Evolutionary conservation across 2,113 vertebrate genomes (phyloP), one percentile per base, ranked within the genome.

Genomic region (Hippopotamus amphibius): DNA sequence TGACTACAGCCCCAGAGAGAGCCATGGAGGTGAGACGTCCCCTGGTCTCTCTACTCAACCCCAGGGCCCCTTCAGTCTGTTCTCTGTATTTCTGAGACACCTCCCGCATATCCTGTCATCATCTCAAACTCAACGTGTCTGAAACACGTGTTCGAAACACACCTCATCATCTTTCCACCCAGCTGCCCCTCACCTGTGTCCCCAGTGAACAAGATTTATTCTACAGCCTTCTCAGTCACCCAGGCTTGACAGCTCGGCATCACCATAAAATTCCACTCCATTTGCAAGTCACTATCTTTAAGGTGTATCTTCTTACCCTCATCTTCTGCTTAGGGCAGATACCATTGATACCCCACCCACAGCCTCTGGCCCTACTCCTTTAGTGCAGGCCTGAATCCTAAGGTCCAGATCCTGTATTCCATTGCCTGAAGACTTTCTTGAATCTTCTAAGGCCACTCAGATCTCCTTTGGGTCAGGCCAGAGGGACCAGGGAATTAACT

Each of bases 271-370:
- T 41, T 12, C 48, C 41, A 28, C 41, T 43, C 33, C n/a, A 9
- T 50, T 26, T 61, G 19, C 33, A 59, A 82, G 4, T 37, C 5
- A 7, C 74, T 55, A 7, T 37, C 84, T 72, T 33, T 30, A 48
- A 81, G 19, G 2, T n/a, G 6, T 16, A 59, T 55, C 24, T 71
- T 37, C 24, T 81, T 1, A 4, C 22, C 57, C 43, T 13, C 41
- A 4, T 8, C 6, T 19, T n/a, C 7, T 6, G 16, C 26, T 9
- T 43, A 15, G 13, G 26, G 8, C n/a, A 26, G 33, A 33, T 4
- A 1, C n/a, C 2, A 0, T 3, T 4, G 0, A 5, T 1, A 12
- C 2, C 7, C 48, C 41, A 17, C 1, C 6, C 9, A 1, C 41
- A 53, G 63, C 17, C 59, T 17, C 24, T 33, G 41, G 15, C 26